Conservation (phyloP, 2,797 vertebrate species). For the Pteronotus mesoamericanus region DNA sequence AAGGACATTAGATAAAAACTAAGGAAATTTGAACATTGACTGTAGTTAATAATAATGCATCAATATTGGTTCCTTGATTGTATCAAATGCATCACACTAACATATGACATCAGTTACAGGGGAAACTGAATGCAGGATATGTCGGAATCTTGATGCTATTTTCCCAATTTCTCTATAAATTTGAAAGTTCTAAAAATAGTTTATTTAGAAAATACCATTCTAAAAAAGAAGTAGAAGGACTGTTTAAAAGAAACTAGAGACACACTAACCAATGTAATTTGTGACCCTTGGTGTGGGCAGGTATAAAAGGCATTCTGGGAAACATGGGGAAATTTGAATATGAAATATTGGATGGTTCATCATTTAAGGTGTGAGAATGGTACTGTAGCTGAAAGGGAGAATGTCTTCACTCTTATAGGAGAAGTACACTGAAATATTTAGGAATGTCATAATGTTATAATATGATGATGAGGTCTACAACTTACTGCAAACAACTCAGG, state of each 20-base stretch:
- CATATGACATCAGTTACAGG: background rate
- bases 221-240: background rate
- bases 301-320: background rate
- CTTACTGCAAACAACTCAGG: background rate
- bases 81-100: background rate
- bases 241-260: background rate
- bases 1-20: background rate
- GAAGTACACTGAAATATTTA: background rate
- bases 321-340: slow-evolving; percentile 2
- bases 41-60: background rate
- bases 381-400: background rate
- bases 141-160: background rate
- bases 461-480: background rate
- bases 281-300: background rate
- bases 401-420: background rate
- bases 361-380: background rate
- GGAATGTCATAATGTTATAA: background rate
- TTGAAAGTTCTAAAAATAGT: background rate
- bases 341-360: background rate
- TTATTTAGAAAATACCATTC: slow-evolving; percentile 24
- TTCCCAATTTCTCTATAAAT: background rate
- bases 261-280: background rate
- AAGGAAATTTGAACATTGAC: background rate
- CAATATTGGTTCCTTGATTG: background rate
- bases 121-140: background rate